These are phyloP conservation scores for Drosophila formosana DNA, from an alignment of 2,888 invertebrate genomes.

Conservation along the genomic window DNA sequence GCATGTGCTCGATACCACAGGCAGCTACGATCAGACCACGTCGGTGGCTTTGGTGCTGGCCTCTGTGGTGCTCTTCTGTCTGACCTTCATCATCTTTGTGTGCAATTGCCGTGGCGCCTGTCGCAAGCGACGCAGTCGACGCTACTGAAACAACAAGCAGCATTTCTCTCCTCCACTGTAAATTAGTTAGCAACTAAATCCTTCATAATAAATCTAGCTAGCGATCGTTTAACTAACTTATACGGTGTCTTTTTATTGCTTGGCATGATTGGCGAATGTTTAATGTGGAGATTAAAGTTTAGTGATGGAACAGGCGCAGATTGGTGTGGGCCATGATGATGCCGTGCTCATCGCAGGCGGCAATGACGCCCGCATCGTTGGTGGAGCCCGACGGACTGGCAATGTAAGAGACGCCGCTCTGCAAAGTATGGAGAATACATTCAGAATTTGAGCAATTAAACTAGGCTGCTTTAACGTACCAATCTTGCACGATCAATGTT, in stretches of 20 bases:
- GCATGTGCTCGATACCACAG: conserved; percentile 86
- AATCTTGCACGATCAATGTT: conserved; percentile 96
- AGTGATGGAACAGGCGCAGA: conserved; percentile 97
- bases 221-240: conserved; percentile 72
- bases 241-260: conserved; percentile 39
- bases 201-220: conserved; percentile 64
- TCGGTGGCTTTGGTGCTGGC: conserved; percentile 88
- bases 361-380: conserved; percentile 95
- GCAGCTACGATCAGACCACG: conserved; percentile 86
- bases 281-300: conserved; percentile 46
- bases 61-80: conserved; percentile 87
- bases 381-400: conserved; percentile 97
- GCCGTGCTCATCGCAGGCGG: conserved; percentile 96
- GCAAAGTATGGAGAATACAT: conserved; percentile 62
- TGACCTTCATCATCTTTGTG: conserved; percentile 88
- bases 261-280: not conserved
- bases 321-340: conserved; percentile 95
- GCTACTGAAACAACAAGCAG: conserved; percentile 41
- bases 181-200: conserved; percentile 73
- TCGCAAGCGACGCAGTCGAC: conserved; percentile 71
- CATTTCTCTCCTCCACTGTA: conserved; percentile 52
- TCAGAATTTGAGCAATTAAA: not conserved
- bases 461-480: conserved; percentile 86
- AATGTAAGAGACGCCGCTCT: conserved; percentile 98
- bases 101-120: conserved; percentile 86